These are phyloP conservation scores for Aphaenogaster floridana DNA, from an alignment of 1,140 invertebrate species.

Conservation along the genomic window DNA sequence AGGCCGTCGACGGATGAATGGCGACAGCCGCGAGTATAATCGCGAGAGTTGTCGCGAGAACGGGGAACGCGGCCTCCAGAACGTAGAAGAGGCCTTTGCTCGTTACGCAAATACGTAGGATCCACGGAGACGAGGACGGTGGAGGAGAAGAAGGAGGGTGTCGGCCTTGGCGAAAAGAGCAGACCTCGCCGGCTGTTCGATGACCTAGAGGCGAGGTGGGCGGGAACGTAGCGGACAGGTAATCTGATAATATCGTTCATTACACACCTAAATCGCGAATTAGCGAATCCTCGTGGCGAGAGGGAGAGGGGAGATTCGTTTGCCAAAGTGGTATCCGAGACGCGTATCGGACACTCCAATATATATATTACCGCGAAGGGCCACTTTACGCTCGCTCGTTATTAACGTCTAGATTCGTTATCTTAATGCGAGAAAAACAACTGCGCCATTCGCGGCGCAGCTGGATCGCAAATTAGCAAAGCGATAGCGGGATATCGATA, in stretches of 20 bases:
- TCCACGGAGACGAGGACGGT: neutral
- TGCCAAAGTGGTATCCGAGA: neutral
- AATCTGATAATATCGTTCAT: conserved; percentile 49
- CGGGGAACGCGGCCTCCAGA: conserved; percentile 53
- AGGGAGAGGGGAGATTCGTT: neutral
- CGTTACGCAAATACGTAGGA: conserved; percentile 60
- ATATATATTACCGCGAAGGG: neutral
- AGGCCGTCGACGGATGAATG: conserved; percentile 42
- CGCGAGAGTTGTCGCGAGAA: conserved; percentile 20
- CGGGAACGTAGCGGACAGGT: conserved; percentile 21
- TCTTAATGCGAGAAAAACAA: neutral
- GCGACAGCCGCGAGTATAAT: conserved; percentile 19
- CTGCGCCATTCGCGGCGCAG: neutral
- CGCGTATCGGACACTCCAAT: neutral
- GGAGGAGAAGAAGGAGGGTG: neutral
- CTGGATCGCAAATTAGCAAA: neutral
- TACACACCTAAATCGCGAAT: conserved; percentile 33
- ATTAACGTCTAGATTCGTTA: conserved; percentile 3
- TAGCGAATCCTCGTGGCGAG: neutral
- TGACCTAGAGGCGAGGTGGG: conserved; percentile 55
- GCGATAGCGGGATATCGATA: neutral
- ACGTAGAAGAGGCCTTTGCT: conserved; percentile 39
- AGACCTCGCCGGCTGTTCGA: conserved; percentile 63
- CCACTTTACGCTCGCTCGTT: neutral
- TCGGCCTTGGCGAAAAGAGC: conserved; percentile 70